These are phyloP conservation scores for Pterocles orientalis DNA, from an alignment of 2,113 vertebrate species.

Conservation along the genomic window DNA sequence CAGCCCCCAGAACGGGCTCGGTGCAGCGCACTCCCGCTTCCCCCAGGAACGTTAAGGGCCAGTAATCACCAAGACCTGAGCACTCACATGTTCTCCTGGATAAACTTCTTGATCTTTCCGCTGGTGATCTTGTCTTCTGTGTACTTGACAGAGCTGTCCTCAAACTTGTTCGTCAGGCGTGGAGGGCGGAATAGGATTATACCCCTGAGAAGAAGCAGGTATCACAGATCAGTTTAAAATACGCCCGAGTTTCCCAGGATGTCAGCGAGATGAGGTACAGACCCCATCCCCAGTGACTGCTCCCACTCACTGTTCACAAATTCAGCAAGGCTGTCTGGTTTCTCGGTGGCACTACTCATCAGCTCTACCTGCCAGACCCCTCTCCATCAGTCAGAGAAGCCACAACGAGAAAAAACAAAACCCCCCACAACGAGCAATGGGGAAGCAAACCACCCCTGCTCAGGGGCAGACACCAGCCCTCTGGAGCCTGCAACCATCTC, in stretches of 20 bases:
- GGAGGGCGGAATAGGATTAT: slow-evolving; percentile 89
- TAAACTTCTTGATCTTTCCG: slow-evolving; percentile 91
- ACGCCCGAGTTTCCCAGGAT: neutral
- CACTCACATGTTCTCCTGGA: slow-evolving; percentile 95
- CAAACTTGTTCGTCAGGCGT: slow-evolving; percentile 91
- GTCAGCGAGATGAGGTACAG: neutral
- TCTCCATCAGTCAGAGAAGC: neutral
- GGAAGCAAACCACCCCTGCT: neutral
- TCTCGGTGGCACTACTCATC: neutral
- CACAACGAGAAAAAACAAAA: neutral
- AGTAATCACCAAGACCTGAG: neutral
- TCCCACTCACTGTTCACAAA: neutral
- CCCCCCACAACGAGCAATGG: rapidly evolving
- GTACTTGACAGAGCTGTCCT: slow-evolving; percentile 84
- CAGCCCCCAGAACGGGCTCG: neutral
- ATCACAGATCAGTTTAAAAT: neutral
- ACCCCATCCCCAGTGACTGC: neutral
- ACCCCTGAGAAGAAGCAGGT: slow-evolving; percentile 73
- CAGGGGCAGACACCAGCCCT: neutral
- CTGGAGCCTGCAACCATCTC: neutral
- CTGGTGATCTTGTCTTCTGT: slow-evolving; percentile 86
- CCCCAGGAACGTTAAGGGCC: neutral
- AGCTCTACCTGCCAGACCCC: neutral
- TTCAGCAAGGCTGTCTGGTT: neutral
- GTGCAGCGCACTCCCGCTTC: neutral